phyloP scores from a whole-genome alignment of 2,888 invertebrate genomes.

The Dryococelus australis region DNA sequence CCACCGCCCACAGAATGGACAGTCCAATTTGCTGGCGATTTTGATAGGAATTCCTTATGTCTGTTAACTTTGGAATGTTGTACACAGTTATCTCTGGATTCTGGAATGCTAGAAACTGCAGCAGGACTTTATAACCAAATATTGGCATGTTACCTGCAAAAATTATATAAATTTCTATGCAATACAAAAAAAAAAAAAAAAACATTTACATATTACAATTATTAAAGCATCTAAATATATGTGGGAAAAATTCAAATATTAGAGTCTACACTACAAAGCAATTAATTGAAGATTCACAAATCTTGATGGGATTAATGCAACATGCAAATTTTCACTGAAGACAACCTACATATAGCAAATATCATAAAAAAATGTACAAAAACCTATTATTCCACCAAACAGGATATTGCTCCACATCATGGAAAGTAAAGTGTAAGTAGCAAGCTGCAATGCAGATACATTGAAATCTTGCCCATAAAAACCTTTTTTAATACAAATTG shows the following conservation, averaged over 20 bases:
- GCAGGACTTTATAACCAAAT: conserved; percentile 73
- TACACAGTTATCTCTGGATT: conserved; percentile 69
- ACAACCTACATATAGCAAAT: too few relatives aligned
- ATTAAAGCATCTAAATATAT: not conserved
- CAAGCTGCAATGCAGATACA: too few relatives aligned
- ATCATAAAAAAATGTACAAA: too few relatives aligned
- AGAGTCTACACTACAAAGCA: not conserved
- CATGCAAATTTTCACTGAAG: too few relatives aligned
- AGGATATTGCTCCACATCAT: too few relatives aligned
- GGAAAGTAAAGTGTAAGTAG: too few relatives aligned
- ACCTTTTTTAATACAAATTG: too few relatives aligned
- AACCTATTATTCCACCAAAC: too few relatives aligned
- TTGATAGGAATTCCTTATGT: conserved; percentile 75
- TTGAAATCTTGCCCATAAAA: too few relatives aligned
- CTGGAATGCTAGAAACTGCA: conserved; percentile 73
- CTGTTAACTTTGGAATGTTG: conserved; percentile 68
- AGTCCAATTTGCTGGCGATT: conserved; percentile 77
- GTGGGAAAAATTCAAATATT: conserved; percentile 18
- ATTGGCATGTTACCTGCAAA: conserved; percentile 63
- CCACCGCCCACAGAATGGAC: conserved; percentile 78
- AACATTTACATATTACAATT: too few relatives aligned
- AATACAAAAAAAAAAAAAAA: too few relatives aligned
- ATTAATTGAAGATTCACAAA: not conserved
- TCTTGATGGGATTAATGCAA: too few relatives aligned
- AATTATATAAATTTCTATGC: not conserved